Evolutionary conservation across 2,888 invertebrate genomes (phyloP), one percentile per base, ranked within the genome.

Genomic region (Disparrhopalites patrizii): DNA sequence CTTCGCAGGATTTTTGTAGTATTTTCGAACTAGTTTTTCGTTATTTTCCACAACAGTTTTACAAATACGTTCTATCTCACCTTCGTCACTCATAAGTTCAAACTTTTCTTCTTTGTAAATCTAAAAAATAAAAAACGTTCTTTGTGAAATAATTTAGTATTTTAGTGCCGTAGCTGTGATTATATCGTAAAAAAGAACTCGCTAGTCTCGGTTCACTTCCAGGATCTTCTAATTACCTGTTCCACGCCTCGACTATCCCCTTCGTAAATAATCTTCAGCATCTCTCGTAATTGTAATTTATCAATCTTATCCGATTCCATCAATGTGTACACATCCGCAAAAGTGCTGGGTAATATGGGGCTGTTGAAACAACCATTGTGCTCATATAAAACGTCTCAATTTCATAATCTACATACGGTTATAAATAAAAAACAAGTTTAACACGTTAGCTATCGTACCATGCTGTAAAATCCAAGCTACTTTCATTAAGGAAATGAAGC

Each of bases 101-200:
- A 87, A 87, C 68, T 85, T 82, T 73, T 86, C 85, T 51, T 84
- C 81, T 72, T 83, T 77, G 0, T 90, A 82, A 66, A 92, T 82
- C 81, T 79, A 18, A 43, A n/a, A 4, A 10, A 5, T 20, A 43
- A 43, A 43, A 15, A 5, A 43, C 5, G 4, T 18, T n/a, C n/a
- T n/a, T n/a, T n/a, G n/a, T n/a, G n/a, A n/a, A n/a, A n/a, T n/a
- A n/a, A n/a, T n/a, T n/a, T n/a, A n/a, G n/a, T n/a, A n/a, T n/a
- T n/a, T n/a, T n/a, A n/a, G n/a, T n/a, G n/a, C n/a, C n/a, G n/a
- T 18, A 77, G 73, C 69, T 1, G 82, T 20, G 15, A 15, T 52
- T 52, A 28, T 51, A 64, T n/a, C n/a, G 13, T 62, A 27, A 50
- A 51, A 57, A 66, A 61, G 72, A 61, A 75, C n/a, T n/a, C n/a